These are phyloP conservation scores for Tetranychus piercei DNA, from an alignment of 2,888 invertebrate genomes.

Conservation along the genomic window DNA sequence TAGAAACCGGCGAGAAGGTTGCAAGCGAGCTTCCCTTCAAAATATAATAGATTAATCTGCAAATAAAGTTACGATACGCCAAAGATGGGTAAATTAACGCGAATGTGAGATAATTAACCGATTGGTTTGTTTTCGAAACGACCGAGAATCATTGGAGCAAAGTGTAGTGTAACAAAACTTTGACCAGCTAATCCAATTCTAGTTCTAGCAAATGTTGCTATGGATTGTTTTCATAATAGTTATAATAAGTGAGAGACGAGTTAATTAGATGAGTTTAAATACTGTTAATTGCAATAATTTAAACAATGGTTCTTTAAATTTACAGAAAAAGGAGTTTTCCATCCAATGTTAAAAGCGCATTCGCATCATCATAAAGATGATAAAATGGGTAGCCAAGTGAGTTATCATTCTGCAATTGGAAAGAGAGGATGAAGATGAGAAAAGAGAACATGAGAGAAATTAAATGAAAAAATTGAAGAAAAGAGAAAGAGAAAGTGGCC, in stretches of 20 bases:
- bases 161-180: no score
- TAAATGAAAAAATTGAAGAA: not conserved
- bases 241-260: not conserved
- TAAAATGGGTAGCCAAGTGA: not conserved
- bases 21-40: no score
- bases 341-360: constrained; percentile 3
- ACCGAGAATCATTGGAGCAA: no score
- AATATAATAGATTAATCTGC: no score
- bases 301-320: not conserved
- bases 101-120: no score
- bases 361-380: not conserved
- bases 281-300: constrained; percentile 2
- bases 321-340: constrained; percentile 1
- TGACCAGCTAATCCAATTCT: no score
- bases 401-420: constrained; percentile 8
- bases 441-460: not conserved
- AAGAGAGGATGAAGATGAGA: not conserved
- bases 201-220: no score
- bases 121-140: no score
- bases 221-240: not conserved
- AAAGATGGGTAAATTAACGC: no score
- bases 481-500: constrained; percentile 6
- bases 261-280: not conserved
- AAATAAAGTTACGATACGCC: no score
- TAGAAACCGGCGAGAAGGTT: no score